Evolutionary conservation across 2,113 vertebrate genomes (phyloP), one percentile per base, ranked within the genome.

Genomic region (Agapornis roseicollis): DNA sequence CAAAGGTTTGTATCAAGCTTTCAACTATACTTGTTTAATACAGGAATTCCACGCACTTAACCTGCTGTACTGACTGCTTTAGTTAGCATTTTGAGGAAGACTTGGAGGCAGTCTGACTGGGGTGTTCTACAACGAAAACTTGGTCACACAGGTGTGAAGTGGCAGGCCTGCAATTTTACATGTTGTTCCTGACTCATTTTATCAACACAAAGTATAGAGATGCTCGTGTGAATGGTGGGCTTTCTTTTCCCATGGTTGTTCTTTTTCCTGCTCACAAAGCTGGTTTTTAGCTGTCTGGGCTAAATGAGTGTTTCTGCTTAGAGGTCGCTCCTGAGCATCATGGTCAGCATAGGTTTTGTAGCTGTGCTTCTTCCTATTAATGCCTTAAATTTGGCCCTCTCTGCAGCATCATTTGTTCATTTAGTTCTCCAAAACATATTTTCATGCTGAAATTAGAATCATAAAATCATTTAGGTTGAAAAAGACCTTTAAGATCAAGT

Each of bases 1-100:
- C 98, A 99, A 99, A 99, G 99, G 99, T 99, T 97, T 94, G 98
- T 97, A 81, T 87, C 64, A 16, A 90, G 56, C 42, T 39, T 90
- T 76, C 17, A 28, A 50, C 12, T 41, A 5, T 80, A 19, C 16
- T 77, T 18, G 39, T 85, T 55, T 80, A 88, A 46, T 35, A 49
- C 25, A 17, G n/a, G 87, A 65, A 29, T 37, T 87, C 28, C 39
- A 69, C 55, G 33, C 46, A 12, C 71, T 77, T 14, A 84, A 39
- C 47, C 70, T 85, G 39, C 69, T 88, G 2, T 42, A 14, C 46
- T 77, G 80, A 7, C 65, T 72, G 66, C 69, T 88, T 55, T 56
- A 47, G 10, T 18, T 83, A 56, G 60, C 29, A 11, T 94, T 82
- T 93, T n/a, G 44, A 82, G 71, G 53, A 85, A 47, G 58, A 41